Evolutionary conservation across 2,888 invertebrate species (phyloP).

Genomic region (Ochlodes sylvanus): DNA sequence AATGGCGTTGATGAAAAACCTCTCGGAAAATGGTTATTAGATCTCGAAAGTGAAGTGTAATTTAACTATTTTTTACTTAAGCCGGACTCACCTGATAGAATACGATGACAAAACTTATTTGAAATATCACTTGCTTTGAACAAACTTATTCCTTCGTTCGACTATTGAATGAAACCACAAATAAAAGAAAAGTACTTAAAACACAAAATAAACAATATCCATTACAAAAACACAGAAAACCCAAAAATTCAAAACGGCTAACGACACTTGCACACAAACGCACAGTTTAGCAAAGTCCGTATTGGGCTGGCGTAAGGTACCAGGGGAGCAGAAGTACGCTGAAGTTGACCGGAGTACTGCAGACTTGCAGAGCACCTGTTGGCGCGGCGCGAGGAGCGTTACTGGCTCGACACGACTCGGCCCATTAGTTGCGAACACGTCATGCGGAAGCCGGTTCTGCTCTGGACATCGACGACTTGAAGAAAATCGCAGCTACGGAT

Average conservation of each 20-base stretch:
- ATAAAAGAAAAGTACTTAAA: slow-evolving; percentile 29
- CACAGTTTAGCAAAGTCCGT: slow-evolving; percentile 58
- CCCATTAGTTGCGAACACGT: slow-evolving; percentile 79
- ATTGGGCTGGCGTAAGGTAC: slow-evolving; percentile 50
- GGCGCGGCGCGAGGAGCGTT: slow-evolving; percentile 76
- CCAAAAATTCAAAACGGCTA: slow-evolving; percentile 24
- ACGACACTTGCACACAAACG: slow-evolving; percentile 45
- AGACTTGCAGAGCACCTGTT: slow-evolving; percentile 65
- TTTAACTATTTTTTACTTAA: slow-evolving; percentile 14
- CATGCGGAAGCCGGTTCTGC: slow-evolving; percentile 81
- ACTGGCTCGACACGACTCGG: slow-evolving; percentile 71
- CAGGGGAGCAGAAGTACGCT: slow-evolving; percentile 60
- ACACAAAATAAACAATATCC: slow-evolving; percentile 33
- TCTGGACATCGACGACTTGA: slow-evolving; percentile 65
- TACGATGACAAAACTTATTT: no score
- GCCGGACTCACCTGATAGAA: background rate
- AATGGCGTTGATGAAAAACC: slow-evolving; percentile 40
- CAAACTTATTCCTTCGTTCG: background rate
- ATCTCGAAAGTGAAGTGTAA: slow-evolving; percentile 31
- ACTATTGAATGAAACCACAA: background rate
- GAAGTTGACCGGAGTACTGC: slow-evolving; percentile 47
- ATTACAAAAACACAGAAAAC: slow-evolving; percentile 12
- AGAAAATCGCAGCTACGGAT: slow-evolving; percentile 62
- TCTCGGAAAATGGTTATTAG: slow-evolving; percentile 27
- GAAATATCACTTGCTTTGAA: no score